Percentiles rank a stretch among this genome's conserved stretches.
Conservation (phyloP, 2,113 vertebrate species). For the Lipotes vexillifer region DNA sequence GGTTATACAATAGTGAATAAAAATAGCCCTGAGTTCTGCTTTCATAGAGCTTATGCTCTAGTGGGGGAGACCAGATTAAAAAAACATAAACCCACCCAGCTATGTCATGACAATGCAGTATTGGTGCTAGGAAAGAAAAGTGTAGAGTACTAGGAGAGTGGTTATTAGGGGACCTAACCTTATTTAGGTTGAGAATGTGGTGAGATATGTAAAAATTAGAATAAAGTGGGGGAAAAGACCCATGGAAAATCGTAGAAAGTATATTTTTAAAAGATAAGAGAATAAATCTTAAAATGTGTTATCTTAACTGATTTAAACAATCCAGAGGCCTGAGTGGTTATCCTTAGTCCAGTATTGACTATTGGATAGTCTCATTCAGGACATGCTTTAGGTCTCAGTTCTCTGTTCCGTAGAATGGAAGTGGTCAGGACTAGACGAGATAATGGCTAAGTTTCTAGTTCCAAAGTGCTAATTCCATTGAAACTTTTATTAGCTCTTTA, state of each 20-base stretch:
- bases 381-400: not conserved
- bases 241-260: not conserved
- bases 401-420: not conserved
- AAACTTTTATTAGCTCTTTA: not conserved
- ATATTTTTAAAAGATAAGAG: not conserved
- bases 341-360: not conserved
- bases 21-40: not conserved
- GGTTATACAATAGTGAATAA: not conserved
- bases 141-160: not conserved
- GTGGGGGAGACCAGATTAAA: not conserved
- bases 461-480: not conserved
- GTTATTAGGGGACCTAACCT: not conserved
- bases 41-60: not conserved
- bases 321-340: not conserved
- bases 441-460: not conserved
- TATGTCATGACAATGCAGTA: not conserved
- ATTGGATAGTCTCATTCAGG: not conserved
- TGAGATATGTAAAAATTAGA: not conserved
- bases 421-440: not conserved
- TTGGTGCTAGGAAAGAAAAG: not conserved
- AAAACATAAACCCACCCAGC: not conserved
- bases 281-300: not conserved
- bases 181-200: not conserved
- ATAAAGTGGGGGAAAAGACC: not conserved
- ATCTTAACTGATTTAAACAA: not conserved